Evolutionary conservation across 2,797 vertebrate genomes (phyloP).

Genomic region (Knipowitschia caucasica): DNA sequence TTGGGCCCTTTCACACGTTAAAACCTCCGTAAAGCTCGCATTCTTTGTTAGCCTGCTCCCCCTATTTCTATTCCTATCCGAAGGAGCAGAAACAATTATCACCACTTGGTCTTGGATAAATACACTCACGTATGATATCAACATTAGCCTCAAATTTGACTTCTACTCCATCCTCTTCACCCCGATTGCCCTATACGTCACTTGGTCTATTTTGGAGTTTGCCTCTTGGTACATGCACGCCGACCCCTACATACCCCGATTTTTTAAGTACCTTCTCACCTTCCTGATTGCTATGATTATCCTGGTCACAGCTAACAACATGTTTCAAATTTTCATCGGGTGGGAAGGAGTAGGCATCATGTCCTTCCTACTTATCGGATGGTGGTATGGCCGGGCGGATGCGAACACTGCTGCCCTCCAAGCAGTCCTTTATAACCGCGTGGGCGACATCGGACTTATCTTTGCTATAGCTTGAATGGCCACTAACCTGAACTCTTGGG

Average conservation of each 20-base stretch:
- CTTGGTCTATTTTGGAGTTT: constrained; percentile 54
- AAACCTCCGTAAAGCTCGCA: constrained; percentile 10
- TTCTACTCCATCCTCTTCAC: constrained; percentile 8
- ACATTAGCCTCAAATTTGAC: constrained; percentile 8
- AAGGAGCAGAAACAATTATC: fast-evolving
- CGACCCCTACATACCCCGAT: constrained; percentile 20
- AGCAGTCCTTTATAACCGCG: constrained; percentile 40
- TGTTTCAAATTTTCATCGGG: constrained; percentile 49
- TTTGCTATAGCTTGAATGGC: constrained; percentile 7
- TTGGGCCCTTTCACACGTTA: fast-evolving
- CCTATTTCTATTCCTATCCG: fast-evolving
- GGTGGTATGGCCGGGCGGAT: constrained; percentile 29
- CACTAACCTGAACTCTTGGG: constrained; percentile 12
- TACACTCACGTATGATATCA: fast-evolving
- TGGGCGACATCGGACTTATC: constrained; percentile 19
- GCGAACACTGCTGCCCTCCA: constrained; percentile 41
- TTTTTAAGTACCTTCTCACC: constrained; percentile 42
- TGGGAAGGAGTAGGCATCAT: constrained; percentile 56
- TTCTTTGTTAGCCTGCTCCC: neutral
- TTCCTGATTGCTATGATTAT: constrained; percentile 43
- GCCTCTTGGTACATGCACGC: constrained; percentile 40
- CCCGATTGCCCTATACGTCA: constrained; percentile 23
- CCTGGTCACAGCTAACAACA: constrained; percentile 35
- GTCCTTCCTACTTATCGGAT: constrained; percentile 52
- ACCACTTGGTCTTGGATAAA: constrained; percentile 20